Percentiles rank a stretch among this genome's conserved stretches.
Conservation (phyloP, 2,888 invertebrate genomes). For the Oscheius myriophilus region DNA sequence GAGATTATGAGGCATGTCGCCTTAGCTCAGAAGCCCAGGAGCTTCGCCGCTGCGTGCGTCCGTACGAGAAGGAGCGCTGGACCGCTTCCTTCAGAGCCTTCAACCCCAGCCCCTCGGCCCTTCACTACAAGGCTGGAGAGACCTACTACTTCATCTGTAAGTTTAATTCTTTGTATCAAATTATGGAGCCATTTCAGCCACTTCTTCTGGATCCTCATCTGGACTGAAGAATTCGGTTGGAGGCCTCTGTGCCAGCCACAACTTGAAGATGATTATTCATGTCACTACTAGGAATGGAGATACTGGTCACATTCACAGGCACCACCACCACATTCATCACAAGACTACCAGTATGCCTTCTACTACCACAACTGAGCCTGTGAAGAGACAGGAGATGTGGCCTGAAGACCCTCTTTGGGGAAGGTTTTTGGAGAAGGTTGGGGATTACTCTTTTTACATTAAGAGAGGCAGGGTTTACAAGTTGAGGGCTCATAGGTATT, state of each 20-base stretch:
- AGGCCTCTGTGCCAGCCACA: conserved; percentile 55
- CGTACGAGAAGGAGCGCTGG: conserved; percentile 46
- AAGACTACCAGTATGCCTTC: conserved; percentile 32
- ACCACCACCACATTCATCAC: conserved; percentile 47
- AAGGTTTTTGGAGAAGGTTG: conserved; percentile 49
- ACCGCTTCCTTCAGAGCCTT: conserved; percentile 50
- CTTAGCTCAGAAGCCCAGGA: conserved; percentile 43
- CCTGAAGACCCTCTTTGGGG: conserved; percentile 40
- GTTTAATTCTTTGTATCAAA: neutral
- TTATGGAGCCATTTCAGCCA: conserved; percentile 40
- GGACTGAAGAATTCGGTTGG: conserved; percentile 52
- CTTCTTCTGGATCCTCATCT: conserved; percentile 47
- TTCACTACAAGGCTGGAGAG: conserved; percentile 50
- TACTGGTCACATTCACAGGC: conserved; percentile 27
- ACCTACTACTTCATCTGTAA: conserved; percentile 59
- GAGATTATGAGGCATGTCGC: conserved; percentile 55
- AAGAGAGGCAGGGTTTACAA: too few relatives aligned
- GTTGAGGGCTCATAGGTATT: too few relatives aligned
- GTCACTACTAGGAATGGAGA: conserved; percentile 51
- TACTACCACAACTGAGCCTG: conserved; percentile 27
- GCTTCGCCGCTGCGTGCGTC: conserved; percentile 48
- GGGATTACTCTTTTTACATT: neutral
- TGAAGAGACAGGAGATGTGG: conserved; percentile 9
- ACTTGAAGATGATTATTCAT: conserved; percentile 58
- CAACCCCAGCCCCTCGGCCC: conserved; percentile 52